Conservation (phyloP, 2,888 invertebrate genomes). For the Nomada goodeniana region DNA sequence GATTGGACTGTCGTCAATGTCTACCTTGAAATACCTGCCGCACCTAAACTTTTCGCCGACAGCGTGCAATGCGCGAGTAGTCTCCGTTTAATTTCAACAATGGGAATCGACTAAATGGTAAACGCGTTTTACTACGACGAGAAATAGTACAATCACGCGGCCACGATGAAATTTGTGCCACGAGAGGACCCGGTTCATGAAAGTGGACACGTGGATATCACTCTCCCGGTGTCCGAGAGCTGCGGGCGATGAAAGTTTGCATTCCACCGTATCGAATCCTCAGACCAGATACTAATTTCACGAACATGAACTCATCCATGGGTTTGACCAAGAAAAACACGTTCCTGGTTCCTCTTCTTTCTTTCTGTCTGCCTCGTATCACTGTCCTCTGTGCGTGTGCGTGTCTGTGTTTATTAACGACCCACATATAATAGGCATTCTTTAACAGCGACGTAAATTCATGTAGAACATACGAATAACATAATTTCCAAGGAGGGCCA, state of each 20-base stretch:
- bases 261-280: constrained; percentile 53
- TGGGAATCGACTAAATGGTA: neutral
- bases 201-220: constrained; percentile 67
- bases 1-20: too few species aligned
- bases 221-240: constrained; percentile 63
- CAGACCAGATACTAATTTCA: constrained; percentile 65
- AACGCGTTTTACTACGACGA: neutral
- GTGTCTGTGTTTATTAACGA: neutral
- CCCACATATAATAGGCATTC: neutral
- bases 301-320: constrained; percentile 57
- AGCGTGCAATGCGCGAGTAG: too few species aligned
- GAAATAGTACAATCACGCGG: neutral
- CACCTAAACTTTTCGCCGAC: too few species aligned
- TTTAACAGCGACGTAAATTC: neutral
- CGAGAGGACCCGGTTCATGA: constrained; percentile 57
- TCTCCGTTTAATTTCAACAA: too few species aligned
- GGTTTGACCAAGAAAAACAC: constrained; percentile 36
- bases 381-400: neutral
- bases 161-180: constrained; percentile 39
- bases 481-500: too few species aligned
- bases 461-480: too few species aligned
- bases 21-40: too few species aligned
- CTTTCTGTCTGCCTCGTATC: neutral
- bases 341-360: neutral
- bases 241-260: constrained; percentile 72